Percentiles rank a stretch among this genome's conserved stretches.
These are phyloP conservation scores for Syngnathoides biaculeatus DNA, from an alignment of 2,113 vertebrate species.

Conservation along the genomic window DNA sequence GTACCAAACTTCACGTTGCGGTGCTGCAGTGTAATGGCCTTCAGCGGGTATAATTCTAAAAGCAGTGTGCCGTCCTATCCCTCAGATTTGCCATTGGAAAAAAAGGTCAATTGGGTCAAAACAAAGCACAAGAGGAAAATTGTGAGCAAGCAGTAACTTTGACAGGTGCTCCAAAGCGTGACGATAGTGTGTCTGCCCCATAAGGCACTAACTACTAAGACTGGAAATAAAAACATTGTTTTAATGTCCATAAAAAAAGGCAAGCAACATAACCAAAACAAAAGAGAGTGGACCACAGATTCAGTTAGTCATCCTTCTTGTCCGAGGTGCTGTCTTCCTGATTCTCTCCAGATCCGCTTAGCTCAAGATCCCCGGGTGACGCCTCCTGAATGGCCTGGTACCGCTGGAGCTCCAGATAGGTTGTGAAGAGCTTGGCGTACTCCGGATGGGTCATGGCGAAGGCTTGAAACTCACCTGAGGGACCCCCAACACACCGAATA, in stretches of 20 bases:
- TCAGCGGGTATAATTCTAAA: neutral
- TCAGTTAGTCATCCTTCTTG: slow-evolving; percentile 87
- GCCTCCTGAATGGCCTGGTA: slow-evolving; percentile 78
- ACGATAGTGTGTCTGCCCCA: slow-evolving; percentile 27
- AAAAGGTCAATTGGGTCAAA: neutral
- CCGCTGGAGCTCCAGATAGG: slow-evolving; percentile 91
- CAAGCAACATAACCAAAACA: slow-evolving; percentile 26
- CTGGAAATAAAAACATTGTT: slow-evolving; percentile 25
- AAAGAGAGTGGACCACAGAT: neutral
- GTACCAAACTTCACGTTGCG: neutral
- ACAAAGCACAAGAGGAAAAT: neutral
- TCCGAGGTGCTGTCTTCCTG: slow-evolving; percentile 81
- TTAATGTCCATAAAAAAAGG: slow-evolving; percentile 35
- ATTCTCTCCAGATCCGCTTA: slow-evolving; percentile 52
- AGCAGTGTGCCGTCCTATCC: neutral
- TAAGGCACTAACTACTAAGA: slow-evolving; percentile 69
- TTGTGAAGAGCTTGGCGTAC: slow-evolving; percentile 93
- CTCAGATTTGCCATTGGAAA: neutral
- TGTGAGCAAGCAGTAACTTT: neutral
- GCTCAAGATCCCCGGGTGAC: slow-evolving; percentile 30
- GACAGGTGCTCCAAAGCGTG: neutral
- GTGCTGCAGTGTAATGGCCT: neutral
- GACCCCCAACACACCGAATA: slow-evolving; percentile 9
- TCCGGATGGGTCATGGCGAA: slow-evolving; percentile 87
- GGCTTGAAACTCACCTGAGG: slow-evolving; percentile 83